phyloP scores from a whole-genome alignment of 2,113 vertebrate genomes.

The Piliocolobus tephrosceles region DNA sequence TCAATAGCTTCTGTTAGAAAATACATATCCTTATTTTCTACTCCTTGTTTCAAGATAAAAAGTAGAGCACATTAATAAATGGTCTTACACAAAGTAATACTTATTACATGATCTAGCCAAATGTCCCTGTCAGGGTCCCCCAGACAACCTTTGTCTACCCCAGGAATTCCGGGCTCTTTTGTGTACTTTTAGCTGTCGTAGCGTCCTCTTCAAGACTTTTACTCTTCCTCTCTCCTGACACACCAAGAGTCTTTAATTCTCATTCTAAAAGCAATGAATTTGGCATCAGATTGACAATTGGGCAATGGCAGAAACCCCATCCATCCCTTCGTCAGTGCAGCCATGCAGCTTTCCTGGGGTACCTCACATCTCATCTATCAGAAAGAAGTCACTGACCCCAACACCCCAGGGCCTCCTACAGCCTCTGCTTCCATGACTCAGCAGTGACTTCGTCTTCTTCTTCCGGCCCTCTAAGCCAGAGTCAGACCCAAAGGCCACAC shows the following conservation, averaged over 20 bases:
- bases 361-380: background rate
- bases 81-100: background rate
- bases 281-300: background rate
- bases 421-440: background rate
- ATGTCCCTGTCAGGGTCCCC: background rate
- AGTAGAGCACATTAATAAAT: background rate
- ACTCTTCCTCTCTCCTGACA: background rate
- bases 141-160: background rate
- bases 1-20: background rate
- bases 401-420: background rate
- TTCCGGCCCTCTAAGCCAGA: too few relatives aligned
- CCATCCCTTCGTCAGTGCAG: accelerated
- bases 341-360: background rate
- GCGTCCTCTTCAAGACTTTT: background rate
- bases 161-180: background rate
- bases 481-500: too few relatives aligned
- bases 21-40: background rate
- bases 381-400: background rate
- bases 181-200: background rate
- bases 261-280: background rate
- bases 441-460: background rate
- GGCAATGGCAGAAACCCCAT: background rate
- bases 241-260: background rate
- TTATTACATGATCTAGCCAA: background rate
- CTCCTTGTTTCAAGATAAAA: background rate